Evolutionary conservation across 2,888 invertebrate genomes (phyloP).

Genomic region (Troides oblongomaculatus): DNA sequence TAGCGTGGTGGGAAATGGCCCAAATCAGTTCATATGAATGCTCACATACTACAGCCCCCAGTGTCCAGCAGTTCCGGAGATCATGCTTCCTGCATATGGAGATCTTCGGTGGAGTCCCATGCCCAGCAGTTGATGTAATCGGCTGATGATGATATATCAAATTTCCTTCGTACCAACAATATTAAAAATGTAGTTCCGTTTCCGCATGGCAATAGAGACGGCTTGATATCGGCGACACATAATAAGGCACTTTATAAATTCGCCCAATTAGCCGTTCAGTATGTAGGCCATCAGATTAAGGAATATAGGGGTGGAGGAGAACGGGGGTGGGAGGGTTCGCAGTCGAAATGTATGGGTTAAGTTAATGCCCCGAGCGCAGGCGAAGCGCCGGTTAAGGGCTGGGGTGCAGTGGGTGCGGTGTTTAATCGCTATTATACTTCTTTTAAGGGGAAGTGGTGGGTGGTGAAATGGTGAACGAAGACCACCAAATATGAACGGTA

Average conservation of each 20-base stretch:
- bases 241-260: conserved; percentile 33
- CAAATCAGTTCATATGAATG: no score
- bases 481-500: no score
- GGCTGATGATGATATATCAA: no score
- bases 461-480: not conserved
- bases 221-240: conserved; percentile 23
- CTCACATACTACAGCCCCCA: no score
- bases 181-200: not conserved
- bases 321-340: conserved; percentile 26
- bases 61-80: no score
- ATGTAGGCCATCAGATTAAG: conserved; percentile 71
- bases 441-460: conserved; percentile 1
- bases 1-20: no score
- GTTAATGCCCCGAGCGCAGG: conserved; percentile 62
- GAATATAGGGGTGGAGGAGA: conserved; percentile 23
- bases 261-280: conserved; percentile 55
- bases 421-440: conserved; percentile 14
- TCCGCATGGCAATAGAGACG: conserved; percentile 17
- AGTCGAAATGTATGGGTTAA: conserved; percentile 54
- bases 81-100: no score
- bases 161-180: not conserved
- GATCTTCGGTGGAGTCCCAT: no score
- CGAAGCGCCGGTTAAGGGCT: conserved; percentile 40
- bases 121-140: no score
- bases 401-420: conserved; percentile 28